Conservation (phyloP, 2,113 vertebrate species). For the Helogale parvula region DNA sequence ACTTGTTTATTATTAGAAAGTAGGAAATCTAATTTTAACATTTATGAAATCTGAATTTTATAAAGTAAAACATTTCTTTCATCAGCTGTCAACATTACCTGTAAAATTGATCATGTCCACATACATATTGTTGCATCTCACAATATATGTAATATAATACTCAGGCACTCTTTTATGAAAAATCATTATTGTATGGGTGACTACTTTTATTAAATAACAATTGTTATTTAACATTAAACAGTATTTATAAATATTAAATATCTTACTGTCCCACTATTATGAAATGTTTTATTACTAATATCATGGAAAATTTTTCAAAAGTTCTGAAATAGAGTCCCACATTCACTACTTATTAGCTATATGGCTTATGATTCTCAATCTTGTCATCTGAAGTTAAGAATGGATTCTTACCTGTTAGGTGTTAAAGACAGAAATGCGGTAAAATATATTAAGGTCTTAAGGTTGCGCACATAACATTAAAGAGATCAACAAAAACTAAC, state of each 20-base stretch:
- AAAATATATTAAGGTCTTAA: neutral
- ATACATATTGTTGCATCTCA: neutral
- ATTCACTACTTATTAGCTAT: neutral
- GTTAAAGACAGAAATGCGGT: neutral
- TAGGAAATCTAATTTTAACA: neutral
- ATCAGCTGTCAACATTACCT: neutral
- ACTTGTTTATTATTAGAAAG: neutral
- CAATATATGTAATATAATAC: neutral
- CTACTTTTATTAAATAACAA: neutral
- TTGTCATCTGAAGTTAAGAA: neutral
- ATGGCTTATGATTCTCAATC: neutral
- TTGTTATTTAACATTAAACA: neutral
- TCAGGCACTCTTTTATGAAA: neutral
- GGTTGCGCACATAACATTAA: neutral
- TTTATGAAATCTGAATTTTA: neutral
- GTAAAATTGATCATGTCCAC: neutral
- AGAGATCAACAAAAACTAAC: neutral
- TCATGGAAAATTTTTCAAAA: neutral
- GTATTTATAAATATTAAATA: neutral
- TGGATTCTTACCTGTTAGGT: neutral
- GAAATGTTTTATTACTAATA: neutral
- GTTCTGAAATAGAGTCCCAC: neutral
- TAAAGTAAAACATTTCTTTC: neutral
- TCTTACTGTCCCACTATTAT: neutral
- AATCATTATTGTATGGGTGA: neutral